These are phyloP conservation scores for Lates japonicus DNA, from an alignment of 2,797 vertebrate genomes.

Conservation along the genomic window DNA sequence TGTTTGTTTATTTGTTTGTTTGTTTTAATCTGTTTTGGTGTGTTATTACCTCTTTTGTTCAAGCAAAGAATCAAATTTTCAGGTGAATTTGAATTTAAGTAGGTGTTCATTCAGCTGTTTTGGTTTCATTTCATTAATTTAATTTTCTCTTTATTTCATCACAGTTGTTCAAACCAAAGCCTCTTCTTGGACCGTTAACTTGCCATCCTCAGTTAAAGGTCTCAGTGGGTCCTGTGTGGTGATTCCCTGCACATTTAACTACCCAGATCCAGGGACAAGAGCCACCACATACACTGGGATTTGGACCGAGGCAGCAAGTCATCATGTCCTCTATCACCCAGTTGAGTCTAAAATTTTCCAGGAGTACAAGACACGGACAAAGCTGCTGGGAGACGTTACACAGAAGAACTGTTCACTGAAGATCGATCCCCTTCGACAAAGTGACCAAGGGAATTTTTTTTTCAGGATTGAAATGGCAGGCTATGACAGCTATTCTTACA, in stretches of 20 bases:
- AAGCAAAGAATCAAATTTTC: not conserved
- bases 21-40: not conserved
- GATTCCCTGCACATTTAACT: slow-evolving; percentile 80
- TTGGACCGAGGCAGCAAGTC: slow-evolving; percentile 45
- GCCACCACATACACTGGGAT: slow-evolving; percentile 60
- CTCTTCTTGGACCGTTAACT: slow-evolving; percentile 64
- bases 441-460: slow-evolving; percentile 66
- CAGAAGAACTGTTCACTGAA: slow-evolving; percentile 78
- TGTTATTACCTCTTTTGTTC: not conserved
- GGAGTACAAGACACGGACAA: slow-evolving; percentile 55
- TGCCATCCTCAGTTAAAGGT: slow-evolving; percentile 70
- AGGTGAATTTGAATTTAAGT: not conserved
- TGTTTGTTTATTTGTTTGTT: not conserved
- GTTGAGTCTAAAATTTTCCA: slow-evolving; percentile 3
- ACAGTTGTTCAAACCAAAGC: slow-evolving; percentile 56
- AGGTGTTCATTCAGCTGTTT: not conserved
- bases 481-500: slow-evolving; percentile 60
- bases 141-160: slow-evolving; percentile 19
- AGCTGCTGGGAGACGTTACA: slow-evolving; percentile 71
- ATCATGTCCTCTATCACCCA: slow-evolving; percentile 60
- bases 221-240: slow-evolving; percentile 80
- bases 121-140: not conserved
- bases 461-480: slow-evolving; percentile 81
- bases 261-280: slow-evolving; percentile 31
- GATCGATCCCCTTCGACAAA: slow-evolving; percentile 67